These are phyloP conservation scores for Naja naja DNA, from an alignment of 2,113 vertebrate genomes.

Conservation along the genomic window DNA sequence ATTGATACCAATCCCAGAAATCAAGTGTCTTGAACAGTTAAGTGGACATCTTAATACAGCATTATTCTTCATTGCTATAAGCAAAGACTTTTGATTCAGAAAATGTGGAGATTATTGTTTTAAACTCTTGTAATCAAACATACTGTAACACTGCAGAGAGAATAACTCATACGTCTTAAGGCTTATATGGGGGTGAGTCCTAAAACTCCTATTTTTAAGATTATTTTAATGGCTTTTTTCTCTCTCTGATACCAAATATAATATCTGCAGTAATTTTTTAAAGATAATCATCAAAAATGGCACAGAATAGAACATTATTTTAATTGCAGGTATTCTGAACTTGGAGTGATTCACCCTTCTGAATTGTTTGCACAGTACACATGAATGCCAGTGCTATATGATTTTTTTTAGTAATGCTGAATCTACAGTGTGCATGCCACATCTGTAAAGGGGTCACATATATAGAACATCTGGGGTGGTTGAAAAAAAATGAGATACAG, in stretches of 20 bases:
- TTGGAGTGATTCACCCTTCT: neutral
- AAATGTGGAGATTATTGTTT: neutral
- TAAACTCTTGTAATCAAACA: neutral
- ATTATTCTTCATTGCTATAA: neutral
- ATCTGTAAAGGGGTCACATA: neutral
- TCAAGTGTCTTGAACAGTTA: neutral
- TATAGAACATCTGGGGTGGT: neutral
- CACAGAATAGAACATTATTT: neutral
- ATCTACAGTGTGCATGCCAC: neutral
- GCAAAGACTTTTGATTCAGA: neutral
- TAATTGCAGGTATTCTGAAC: neutral
- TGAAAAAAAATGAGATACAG: neutral
- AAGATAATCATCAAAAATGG: neutral
- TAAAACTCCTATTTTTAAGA: neutral
- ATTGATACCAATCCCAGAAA: neutral
- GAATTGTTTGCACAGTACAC: neutral
- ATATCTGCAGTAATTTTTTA: neutral
- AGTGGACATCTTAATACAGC: fast-evolving
- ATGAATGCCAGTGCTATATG: neutral
- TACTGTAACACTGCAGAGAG: neutral
- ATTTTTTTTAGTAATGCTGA: neutral
- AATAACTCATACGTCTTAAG: neutral
- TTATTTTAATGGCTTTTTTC: neutral
- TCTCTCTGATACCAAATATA: neutral
- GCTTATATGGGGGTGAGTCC: neutral